Conservation (phyloP, 1,140 invertebrate species). For the Apis laboriosa region DNA sequence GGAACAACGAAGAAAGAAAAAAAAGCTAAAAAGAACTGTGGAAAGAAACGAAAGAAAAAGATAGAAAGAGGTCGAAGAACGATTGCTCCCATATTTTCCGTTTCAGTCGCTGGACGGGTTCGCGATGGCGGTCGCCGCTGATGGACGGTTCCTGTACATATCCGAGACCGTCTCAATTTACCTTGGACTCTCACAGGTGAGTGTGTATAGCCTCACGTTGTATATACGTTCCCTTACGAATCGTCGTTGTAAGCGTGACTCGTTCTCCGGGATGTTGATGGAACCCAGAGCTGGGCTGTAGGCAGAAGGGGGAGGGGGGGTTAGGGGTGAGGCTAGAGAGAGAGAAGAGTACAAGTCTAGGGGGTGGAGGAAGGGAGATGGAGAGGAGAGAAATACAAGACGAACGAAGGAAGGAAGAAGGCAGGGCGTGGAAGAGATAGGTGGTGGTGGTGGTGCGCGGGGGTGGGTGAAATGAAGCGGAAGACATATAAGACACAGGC, state of each 20-base stretch:
- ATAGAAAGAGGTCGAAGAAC: not conserved
- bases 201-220: conserved; percentile 60
- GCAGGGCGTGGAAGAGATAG: conserved; percentile 34
- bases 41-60: not conserved
- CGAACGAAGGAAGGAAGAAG: not conserved
- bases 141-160: conserved; percentile 98
- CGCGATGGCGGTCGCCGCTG: conserved; percentile 95
- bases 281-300: not conserved
- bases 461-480: conserved; percentile 63
- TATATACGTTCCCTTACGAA: not conserved
- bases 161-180: conserved; percentile 99
- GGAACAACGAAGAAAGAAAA: not conserved
- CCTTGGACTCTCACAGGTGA: conserved; percentile 98
- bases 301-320: not conserved
- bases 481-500: conserved; percentile 63
- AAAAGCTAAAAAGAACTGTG: not conserved
- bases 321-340: conserved; percentile 24
- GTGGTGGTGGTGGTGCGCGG: conserved; percentile 44
- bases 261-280: conserved; percentile 48
- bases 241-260: conserved; percentile 43
- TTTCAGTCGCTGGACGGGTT: conserved; percentile 97
- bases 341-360: conserved; percentile 29
- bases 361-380: conserved; percentile 22
- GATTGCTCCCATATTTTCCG: conserved; percentile 66
- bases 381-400: not conserved